Conservation (phyloP, 2,113 vertebrate species). For the Pseudorectes ferrugineus region DNA sequence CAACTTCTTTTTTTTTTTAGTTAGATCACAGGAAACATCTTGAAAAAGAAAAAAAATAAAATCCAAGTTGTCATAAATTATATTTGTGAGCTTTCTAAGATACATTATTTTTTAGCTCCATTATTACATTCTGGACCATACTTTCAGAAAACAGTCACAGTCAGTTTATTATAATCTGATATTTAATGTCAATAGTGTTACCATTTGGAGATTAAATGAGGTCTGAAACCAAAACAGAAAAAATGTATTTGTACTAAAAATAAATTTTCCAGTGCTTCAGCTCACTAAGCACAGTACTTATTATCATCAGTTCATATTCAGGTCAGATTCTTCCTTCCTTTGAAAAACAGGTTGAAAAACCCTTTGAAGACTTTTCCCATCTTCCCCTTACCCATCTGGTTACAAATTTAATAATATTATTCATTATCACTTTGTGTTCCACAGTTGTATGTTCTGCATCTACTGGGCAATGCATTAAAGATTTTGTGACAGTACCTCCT, state of each 20-base stretch:
- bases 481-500: background rate
- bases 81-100: background rate
- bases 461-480: background rate
- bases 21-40: conserved; percentile 51
- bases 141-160: conserved; percentile 8
- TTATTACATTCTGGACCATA: background rate
- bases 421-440: background rate
- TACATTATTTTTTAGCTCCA: conserved; percentile 33
- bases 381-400: background rate
- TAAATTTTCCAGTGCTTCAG: background rate
- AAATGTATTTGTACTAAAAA: conserved; percentile 19
- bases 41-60: conserved; percentile 7
- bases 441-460: background rate
- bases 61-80: conserved; percentile 1
- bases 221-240: conserved; percentile 10
- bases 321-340: conserved; percentile 10
- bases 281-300: conserved; percentile 20
- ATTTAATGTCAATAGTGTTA: conserved; percentile 24
- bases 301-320: conserved; percentile 53
- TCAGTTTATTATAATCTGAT: conserved; percentile 12
- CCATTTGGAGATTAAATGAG: conserved; percentile 26
- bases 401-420: conserved; percentile 3
- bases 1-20: background rate
- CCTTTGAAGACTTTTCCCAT: background rate
- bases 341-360: conserved; percentile 35